Base-by-base conservation (phyloP, 1,140 invertebrate genomes). In the Watersipora subatra region DNA sequence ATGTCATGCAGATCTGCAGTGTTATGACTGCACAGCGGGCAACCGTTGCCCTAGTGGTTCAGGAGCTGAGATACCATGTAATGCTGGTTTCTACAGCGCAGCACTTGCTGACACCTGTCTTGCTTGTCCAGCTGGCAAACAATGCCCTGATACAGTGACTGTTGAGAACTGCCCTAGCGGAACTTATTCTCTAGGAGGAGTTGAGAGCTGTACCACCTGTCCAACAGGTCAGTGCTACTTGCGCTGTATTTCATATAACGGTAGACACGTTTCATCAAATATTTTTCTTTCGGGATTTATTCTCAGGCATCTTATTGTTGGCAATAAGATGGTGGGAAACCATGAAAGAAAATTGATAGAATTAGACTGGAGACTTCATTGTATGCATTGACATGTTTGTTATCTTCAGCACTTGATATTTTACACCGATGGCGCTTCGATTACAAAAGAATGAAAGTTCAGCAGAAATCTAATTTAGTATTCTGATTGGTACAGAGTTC, bases 171-270 rank as follows among this genome's bases (percentile, higher is more conserved):
- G 76, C 69, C 46, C 66, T 2, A 62, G 57, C 34, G 76, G 76
- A 0, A 72, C 71, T 7, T 75, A 76, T 62, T 75, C 75, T 3
- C 64, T 73, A 17, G 71, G 70, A 19, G 62, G 63, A 30, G 67
- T 67, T 1, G 69, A 70, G 0, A 66, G 64, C 12, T 76, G 75
- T 65, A 75, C 73, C 1, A 34, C 66, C 2, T 75, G 73, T 66
- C 70, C 69, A n/a, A 67, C 69, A 62, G 73, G 74, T 76, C 62
- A 57, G 69, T 63, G 34, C 12, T n/a, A 25, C 29, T 24, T 58
- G 26, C 25, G 28, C 19, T 55, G 3, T 15, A 0, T 20, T 7
- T 28, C 12, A n/a, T n/a, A n/a, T n/a, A n/a, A n/a, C 12, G 24
- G 20, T 61, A 1, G 2, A 15, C 30, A 2, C 28, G 3, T n/a